These are phyloP conservation scores for Plebejus argus DNA, from an alignment of 2,888 invertebrate genomes.

Conservation along the genomic window DNA sequence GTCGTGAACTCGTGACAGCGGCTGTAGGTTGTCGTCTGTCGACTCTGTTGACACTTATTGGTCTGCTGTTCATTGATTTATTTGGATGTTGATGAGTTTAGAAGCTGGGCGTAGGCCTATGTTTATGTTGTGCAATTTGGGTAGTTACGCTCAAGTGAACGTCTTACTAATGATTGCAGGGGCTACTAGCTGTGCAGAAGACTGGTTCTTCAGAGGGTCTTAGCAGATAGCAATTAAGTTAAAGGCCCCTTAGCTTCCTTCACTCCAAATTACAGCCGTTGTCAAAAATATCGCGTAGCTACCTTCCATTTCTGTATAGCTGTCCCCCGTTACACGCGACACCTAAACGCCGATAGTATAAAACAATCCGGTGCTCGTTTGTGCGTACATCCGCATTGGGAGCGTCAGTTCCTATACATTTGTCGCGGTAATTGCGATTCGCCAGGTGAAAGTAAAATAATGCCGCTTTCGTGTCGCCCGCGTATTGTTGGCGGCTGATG, in stretches of 20 bases:
- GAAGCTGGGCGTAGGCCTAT: not conserved
- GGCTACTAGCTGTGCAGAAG: not conserved
- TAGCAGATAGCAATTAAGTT: no score
- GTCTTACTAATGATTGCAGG: not conserved
- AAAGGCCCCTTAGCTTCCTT: no score
- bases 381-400: slow-evolving; percentile 36
- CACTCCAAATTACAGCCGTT: not conserved
- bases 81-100: slow-evolving; percentile 2
- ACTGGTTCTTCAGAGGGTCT: not conserved
- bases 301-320: not conserved
- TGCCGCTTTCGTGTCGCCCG: slow-evolving; percentile 42
- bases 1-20: slow-evolving; percentile 29
- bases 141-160: not conserved
- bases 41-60: slow-evolving; percentile 14
- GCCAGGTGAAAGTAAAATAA: slow-evolving; percentile 42
- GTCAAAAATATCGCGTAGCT: not conserved
- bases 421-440: slow-evolving; percentile 40
- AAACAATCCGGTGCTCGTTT: slow-evolving; percentile 21
- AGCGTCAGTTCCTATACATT: slow-evolving; percentile 38
- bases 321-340: not conserved
- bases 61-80: slow-evolving; percentile 6
- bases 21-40: slow-evolving; percentile 8
- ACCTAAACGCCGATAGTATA: slow-evolving; percentile 7
- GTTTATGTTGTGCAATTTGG: not conserved
- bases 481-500: slow-evolving; percentile 45